Base-by-base conservation (phyloP, 1,140 invertebrate species). In the Zaprionus nigranus region DNA sequence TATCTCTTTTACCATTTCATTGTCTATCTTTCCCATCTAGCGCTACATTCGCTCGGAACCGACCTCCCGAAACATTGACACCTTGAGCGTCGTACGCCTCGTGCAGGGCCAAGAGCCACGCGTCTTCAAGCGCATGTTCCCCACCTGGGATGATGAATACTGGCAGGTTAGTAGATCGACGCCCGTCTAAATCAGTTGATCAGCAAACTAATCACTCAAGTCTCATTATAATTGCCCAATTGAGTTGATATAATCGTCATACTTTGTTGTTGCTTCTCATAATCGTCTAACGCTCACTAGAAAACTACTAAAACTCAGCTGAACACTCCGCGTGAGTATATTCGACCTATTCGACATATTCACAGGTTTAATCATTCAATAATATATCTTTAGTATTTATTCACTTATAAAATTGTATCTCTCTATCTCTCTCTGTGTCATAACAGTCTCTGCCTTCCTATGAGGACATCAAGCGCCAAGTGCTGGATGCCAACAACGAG, bases 31-130 rank as follows among this genome's bases (percentile, higher is more conserved):
- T 3, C 26, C 53, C n/a, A 86, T 91, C 22, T 79, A 96, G 95
- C 93, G 95, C 71, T 96, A 96, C 80, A 94, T 96, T 62, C 93
- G 93, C 73, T 93, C 93, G 46, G 94, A 95, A 60, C 94, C 94
- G 5, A 81, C 94, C 26, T 94, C 94, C 54, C 93, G 94, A 22
- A 94, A 83, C 24, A 94, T 93, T 73, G 95, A 94, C 53, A 94
- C 93, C 0, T 94, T 94, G 11, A 93, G 95, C 15, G 94, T 96
- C 22, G 93, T 96, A 7, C 93, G 93, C 1, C 92, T 97, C 1
- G 94, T 95, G 63, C 96, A 97, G 92, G 95, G 95, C 12, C 87
- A 94, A 49, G 96, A 97, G 88, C 95, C 96, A 0, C 93, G 93
- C 1, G 93, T 94, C 34, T 97, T 97, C 93, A 96, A 94, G 75